These are phyloP conservation scores for Dastarcus helophoroides DNA, from an alignment of 2,888 invertebrate species.

Conservation along the genomic window DNA sequence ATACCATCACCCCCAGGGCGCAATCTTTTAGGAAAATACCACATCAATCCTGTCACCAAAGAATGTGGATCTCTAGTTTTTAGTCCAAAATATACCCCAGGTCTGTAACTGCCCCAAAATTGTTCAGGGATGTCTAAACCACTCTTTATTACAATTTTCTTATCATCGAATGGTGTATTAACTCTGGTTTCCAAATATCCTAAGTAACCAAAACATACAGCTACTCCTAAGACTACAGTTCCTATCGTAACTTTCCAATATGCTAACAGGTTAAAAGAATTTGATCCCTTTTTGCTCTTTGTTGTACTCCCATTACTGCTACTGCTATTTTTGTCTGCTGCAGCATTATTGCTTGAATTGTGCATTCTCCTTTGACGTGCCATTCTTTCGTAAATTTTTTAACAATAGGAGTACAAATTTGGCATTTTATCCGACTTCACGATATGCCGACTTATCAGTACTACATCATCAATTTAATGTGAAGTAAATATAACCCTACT, in stretches of 20 bases:
- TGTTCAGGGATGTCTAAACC: conserved; percentile 63
- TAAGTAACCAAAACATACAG: conserved; percentile 62
- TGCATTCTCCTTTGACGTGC: conserved; percentile 12
- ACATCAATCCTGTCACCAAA: conserved; percentile 89
- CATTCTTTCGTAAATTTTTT: neutral
- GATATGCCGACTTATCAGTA: no score
- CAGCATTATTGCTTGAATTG: conserved; percentile 23
- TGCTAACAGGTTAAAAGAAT: conserved; percentile 19
- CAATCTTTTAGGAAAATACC: conserved; percentile 71
- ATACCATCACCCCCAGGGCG: conserved; percentile 63
- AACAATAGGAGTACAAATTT: no score
- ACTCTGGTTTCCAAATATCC: conserved; percentile 83
- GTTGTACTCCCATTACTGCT: conserved; percentile 36
- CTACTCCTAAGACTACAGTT: conserved; percentile 52
- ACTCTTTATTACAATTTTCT: conserved; percentile 62
- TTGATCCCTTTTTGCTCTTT: conserved; percentile 20
- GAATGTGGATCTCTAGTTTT: conserved; percentile 84
- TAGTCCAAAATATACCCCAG: conserved; percentile 81
- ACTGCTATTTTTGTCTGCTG: conserved; percentile 32
- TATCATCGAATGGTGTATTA: conserved; percentile 70
- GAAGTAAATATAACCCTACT: no score
- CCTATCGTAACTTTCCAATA: conserved; percentile 53
- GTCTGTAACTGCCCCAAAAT: conserved; percentile 91
- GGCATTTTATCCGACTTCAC: no score
- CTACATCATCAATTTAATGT: no score